phyloP scores from a whole-genome alignment of 2,888 invertebrate genomes.

The Drosophila paramelanica region DNA sequence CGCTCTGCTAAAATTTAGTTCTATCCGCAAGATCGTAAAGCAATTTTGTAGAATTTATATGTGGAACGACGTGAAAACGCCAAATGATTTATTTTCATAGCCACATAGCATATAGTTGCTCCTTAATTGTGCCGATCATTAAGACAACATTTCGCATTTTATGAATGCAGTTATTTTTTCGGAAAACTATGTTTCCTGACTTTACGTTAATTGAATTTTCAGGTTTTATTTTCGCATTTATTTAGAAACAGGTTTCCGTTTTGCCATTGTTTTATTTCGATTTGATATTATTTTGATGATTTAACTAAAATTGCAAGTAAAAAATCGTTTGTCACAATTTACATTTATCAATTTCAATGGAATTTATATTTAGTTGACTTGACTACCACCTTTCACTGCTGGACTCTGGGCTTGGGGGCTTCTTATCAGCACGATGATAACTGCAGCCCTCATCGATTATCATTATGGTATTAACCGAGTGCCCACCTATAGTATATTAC shows the following conservation, averaged over 20 bases:
- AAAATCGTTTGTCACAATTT: constrained; percentile 38
- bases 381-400: constrained; percentile 7
- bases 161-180: constrained; percentile 7
- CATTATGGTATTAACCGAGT: constrained; percentile 58
- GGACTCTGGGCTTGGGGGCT: neutral
- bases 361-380: constrained; percentile 20
- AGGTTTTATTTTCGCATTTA: neutral
- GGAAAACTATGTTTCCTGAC: constrained; percentile 27
- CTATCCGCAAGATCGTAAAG: constrained; percentile 24
- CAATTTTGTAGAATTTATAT: constrained; percentile 34
- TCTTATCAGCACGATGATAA: constrained; percentile 44
- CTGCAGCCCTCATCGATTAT: constrained; percentile 68
- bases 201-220: constrained; percentile 17
- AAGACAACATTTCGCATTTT: constrained; percentile 27
- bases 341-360: constrained; percentile 42
- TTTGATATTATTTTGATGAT: constrained; percentile 25
- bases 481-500: constrained; percentile 1
- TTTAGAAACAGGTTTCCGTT: constrained; percentile 8
- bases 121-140: constrained; percentile 37
- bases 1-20: constrained; percentile 12
- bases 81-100: constrained; percentile 52
- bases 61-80: constrained; percentile 23
- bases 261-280: constrained; percentile 1
- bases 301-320: constrained; percentile 28
- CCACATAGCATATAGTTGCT: constrained; percentile 10